Base-by-base conservation (phyloP, 2,113 vertebrate genomes). In the Stercorarius parasiticus region DNA sequence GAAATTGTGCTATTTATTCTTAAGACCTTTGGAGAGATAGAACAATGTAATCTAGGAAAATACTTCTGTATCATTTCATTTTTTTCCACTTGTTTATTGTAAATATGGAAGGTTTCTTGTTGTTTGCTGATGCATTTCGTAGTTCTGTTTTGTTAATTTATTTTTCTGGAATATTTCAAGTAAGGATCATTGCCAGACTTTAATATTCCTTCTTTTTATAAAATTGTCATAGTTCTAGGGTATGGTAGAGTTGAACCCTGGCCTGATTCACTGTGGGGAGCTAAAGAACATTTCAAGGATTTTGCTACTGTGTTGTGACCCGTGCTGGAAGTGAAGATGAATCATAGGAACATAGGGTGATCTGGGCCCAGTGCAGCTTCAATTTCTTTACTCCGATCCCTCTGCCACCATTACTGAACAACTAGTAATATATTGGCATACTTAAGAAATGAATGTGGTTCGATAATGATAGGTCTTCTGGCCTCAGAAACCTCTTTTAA, bases 271-370 rank as follows among this genome's bases (percentile, higher is more conserved):
- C 1, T 29, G 3, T 0, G 5, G 11, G 8, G 6, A 66, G 23
- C 9, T 61, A 56, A 17, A 56, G 22, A 50, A 69, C 5, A 17
- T 71, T 55, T 38, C 14, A 43, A 45, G 15, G 6, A 30, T 32
- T 69, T 78, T 78, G 20, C 6, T 55, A 18, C 2, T 52, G 8
- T 40, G 4, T 34, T 90, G 43, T 69, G 9, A 29, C 13, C 7
- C 20, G 72, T 38, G 14, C 25, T 19, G 18, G n/a, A 47, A 47
- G 15, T 27, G 13, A 86, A 36, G 11, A 20, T 40, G 13, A n/a
- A 59, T 83, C 18, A 6, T 20, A 40, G 9, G 22, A 72, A 6
- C 15, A 42, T 1, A 13, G 17, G 0, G 2, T 55, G 16, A 13
- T 62, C 18, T 45, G 38, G 18, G 15, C 13, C 47, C 52, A 30